phyloP scores from a whole-genome alignment of 1,140 invertebrate species.

The Reticulitermes speratus region DNA sequence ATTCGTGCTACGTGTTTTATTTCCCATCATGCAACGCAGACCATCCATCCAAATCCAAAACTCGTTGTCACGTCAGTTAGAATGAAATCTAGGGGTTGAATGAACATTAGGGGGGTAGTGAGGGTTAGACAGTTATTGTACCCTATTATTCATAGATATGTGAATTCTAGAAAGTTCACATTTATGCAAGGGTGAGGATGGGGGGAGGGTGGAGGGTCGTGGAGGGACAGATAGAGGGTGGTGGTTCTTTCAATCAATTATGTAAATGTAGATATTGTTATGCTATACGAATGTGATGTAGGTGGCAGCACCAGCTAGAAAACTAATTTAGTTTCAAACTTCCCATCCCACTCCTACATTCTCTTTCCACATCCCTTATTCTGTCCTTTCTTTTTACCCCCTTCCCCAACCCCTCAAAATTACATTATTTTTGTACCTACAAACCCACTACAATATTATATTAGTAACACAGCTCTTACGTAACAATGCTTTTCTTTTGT shows the following conservation, averaged over 20 bases:
- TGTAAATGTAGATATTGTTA: constrained; percentile 13
- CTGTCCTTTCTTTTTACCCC: not conserved
- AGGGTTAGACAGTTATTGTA: not conserved
- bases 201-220: no score
- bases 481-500: not conserved
- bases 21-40: not conserved
- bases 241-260: constrained; percentile 16
- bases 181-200: not conserved
- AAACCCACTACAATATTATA: not conserved
- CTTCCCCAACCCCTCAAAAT: not conserved
- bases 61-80: not conserved
- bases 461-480: not conserved
- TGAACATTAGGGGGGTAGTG: not conserved
- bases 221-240: not conserved
- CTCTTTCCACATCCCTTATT: not conserved
- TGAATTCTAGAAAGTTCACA: not conserved
- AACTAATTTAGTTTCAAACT: constrained; percentile 1
- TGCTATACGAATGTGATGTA: not conserved
- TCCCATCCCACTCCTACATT: not conserved
- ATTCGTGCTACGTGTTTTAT: not conserved
- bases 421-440: not conserved
- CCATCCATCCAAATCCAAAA: not conserved
- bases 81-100: not conserved
- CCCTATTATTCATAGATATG: not conserved
- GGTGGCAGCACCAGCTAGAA: not conserved